phyloP scores from a whole-genome alignment of 2,113 vertebrate species.

The Pogona vitticeps region DNA sequence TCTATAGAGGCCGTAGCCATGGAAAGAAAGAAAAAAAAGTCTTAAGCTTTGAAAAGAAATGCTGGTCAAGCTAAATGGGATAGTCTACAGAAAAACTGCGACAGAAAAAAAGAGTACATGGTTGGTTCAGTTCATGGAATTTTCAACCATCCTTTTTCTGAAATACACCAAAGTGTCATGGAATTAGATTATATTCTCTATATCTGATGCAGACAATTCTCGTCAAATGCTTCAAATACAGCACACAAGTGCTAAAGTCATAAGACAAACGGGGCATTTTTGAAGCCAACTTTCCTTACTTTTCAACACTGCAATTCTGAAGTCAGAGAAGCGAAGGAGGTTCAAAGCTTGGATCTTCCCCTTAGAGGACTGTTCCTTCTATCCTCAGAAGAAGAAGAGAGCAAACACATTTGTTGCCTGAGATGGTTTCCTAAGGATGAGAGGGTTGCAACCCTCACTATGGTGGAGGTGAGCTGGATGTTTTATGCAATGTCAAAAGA shows the following conservation, averaged over 20 bases:
- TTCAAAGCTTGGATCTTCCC: no score
- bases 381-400: no score
- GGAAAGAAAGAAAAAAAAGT: no score
- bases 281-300: no score
- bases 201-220: neutral
- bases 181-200: neutral
- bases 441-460: neutral
- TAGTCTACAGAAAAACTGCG: neutral
- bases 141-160: neutral
- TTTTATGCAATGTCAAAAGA: neutral
- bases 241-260: neutral
- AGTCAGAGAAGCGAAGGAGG: no score
- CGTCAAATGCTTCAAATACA: neutral
- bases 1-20: neutral
- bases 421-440: no score
- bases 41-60: no score
- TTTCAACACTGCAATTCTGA: no score
- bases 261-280: neutral
- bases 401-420: no score
- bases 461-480: neutral
- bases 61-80: neutral
- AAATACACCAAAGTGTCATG: neutral
- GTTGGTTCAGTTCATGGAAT: neutral
- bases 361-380: no score
- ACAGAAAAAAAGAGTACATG: neutral